phyloP scores from a whole-genome alignment of 2,797 vertebrate genomes.

The Remorina albescens region DNA sequence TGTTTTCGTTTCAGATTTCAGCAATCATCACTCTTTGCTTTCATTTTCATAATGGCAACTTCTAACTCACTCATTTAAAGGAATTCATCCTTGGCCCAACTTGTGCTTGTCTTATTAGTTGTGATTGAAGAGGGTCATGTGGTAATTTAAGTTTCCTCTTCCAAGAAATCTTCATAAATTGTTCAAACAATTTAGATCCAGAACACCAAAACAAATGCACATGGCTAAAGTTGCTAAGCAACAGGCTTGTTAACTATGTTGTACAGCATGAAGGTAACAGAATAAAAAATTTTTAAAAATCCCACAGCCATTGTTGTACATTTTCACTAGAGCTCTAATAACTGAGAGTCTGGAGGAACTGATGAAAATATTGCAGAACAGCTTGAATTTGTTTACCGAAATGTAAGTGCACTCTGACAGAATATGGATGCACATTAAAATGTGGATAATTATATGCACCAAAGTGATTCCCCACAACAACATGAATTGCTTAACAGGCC shows the following conservation, averaged over 20 bases:
- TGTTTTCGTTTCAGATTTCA: background rate
- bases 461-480: slow-evolving; percentile 21
- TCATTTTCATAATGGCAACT: background rate
- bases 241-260: slow-evolving; percentile 36
- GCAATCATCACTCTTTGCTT: background rate
- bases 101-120: slow-evolving; percentile 9
- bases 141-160: slow-evolving; percentile 24
- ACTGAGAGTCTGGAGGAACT: slow-evolving; percentile 31
- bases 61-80: background rate
- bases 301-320: slow-evolving; percentile 20
- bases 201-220: slow-evolving; percentile 56
- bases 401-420: slow-evolving; percentile 15
- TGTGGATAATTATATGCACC: slow-evolving; percentile 14
- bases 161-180: slow-evolving; percentile 27
- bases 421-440: slow-evolving; percentile 24
- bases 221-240: slow-evolving; percentile 39
- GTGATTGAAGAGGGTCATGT: slow-evolving; percentile 29
- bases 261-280: slow-evolving; percentile 26
- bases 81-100: background rate
- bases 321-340: slow-evolving; percentile 31
- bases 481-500: slow-evolving; percentile 1
- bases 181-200: slow-evolving; percentile 40
- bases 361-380: slow-evolving; percentile 49
- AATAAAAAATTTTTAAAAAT: slow-evolving; percentile 9
- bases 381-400: slow-evolving; percentile 36